Conservation (phyloP, 2,888 invertebrate genomes). For the Heteropelma amictum region DNA sequence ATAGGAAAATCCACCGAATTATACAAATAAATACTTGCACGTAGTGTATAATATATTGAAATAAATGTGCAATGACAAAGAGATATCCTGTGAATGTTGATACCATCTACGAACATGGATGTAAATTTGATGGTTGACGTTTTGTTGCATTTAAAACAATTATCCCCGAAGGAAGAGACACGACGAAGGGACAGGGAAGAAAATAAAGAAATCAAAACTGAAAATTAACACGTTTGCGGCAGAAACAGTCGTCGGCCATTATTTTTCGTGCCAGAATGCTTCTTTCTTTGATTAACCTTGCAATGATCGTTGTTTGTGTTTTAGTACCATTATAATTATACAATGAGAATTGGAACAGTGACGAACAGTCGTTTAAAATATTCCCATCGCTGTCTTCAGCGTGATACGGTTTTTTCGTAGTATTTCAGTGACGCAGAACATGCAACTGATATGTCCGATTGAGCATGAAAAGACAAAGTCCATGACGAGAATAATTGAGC, state of each 20-base stretch:
- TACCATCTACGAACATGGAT: background rate
- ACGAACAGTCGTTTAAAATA: background rate
- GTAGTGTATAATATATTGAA: constrained; percentile 36
- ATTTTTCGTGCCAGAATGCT: too few relatives aligned
- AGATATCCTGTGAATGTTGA: background rate
- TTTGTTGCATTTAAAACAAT: background rate
- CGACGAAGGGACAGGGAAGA: background rate
- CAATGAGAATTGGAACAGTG: background rate
- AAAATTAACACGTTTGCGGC: too few relatives aligned
- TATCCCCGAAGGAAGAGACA: background rate
- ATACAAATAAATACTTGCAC: constrained; percentile 40
- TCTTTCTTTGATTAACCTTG: too few relatives aligned
- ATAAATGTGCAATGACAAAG: constrained; percentile 18
- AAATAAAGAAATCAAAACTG: too few relatives aligned
- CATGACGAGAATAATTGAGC: constrained; percentile 22
- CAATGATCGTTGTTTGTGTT: too few relatives aligned
- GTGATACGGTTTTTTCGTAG: background rate
- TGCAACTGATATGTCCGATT: background rate
- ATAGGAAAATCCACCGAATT: constrained; percentile 31
- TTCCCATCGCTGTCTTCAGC: background rate
- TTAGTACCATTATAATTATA: background rate
- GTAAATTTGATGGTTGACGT: too few relatives aligned
- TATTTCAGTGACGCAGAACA: background rate
- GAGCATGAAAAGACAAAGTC: background rate
- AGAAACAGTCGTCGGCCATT: too few relatives aligned